Conservation (phyloP, 2,888 invertebrate genomes). For the Leptopterna dolabrata region DNA sequence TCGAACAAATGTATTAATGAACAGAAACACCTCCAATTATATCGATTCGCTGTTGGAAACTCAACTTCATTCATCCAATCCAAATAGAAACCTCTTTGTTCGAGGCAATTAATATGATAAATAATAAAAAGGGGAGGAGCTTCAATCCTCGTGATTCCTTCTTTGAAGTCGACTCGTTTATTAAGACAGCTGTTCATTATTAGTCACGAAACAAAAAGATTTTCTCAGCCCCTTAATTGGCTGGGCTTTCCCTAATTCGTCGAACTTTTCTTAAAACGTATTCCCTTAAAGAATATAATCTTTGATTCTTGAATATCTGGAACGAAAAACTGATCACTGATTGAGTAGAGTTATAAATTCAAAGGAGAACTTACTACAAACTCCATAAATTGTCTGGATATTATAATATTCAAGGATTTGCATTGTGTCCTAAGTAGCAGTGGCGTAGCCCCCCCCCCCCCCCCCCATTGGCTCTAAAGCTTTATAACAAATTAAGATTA, state of each 20-base stretch:
- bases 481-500: too few relatives aligned
- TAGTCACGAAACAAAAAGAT: constrained; percentile 13
- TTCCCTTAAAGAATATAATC: neutral
- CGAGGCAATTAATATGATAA: neutral
- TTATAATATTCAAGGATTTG: too few relatives aligned
- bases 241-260: neutral
- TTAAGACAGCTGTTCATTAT: neutral
- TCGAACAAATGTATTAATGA: too few relatives aligned
- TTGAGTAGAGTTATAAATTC: too few relatives aligned
- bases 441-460: too few relatives aligned
- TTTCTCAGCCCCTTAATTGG: neutral
- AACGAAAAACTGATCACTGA: neutral
- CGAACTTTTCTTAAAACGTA: neutral
- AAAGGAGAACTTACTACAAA: too few relatives aligned
- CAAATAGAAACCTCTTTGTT: neutral
- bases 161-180: neutral
- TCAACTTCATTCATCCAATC: neutral
- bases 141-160: neutral
- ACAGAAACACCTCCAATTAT: too few relatives aligned
- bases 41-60: too few relatives aligned
- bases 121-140: neutral
- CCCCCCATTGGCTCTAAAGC: too few relatives aligned
- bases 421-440: too few relatives aligned
- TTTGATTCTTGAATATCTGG: neutral
- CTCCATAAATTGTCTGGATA: too few relatives aligned